Conservation (phyloP, 2,888 invertebrate genomes). For the Drosophila falleni region DNA sequence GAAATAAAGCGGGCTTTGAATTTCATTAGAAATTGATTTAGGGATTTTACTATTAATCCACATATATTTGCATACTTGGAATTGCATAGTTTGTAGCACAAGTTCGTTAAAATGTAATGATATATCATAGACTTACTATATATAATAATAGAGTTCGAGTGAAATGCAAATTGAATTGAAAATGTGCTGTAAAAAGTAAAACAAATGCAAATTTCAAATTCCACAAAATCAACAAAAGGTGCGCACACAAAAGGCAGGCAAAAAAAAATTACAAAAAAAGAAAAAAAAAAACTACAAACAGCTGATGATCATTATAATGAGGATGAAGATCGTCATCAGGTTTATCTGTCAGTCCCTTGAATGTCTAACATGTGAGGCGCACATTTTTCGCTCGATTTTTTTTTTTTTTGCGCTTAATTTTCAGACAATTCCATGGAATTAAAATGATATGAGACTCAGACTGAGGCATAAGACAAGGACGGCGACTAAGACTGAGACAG, state of each 20-base stretch:
- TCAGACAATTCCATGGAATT: conserved; percentile 77
- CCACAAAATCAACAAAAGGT: conserved; percentile 58
- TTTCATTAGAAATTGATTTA: conserved; percentile 6
- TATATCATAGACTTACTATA: conserved; percentile 8
- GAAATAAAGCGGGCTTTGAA: not conserved
- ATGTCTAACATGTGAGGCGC: conserved; percentile 72
- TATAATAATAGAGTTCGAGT: conserved; percentile 25
- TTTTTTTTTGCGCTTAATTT: conserved; percentile 61
- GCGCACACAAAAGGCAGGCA: conserved; percentile 28
- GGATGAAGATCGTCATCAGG: conserved; percentile 44
- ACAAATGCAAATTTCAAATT: conserved; percentile 42
- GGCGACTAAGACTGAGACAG: conserved; percentile 29
- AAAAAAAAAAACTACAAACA: conserved; percentile 33
- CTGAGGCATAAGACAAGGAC: conserved; percentile 18
- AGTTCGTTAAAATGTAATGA: conserved; percentile 67
- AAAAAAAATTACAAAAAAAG: no score
- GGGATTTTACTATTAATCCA: not conserved
- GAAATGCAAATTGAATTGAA: conserved; percentile 49
- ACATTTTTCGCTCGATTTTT: conserved; percentile 56
- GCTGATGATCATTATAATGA: conserved; percentile 60
- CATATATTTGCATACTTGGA: conserved; percentile 35
- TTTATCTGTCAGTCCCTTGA: conserved; percentile 54
- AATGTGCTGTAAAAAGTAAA: conserved; percentile 43
- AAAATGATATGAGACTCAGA: conserved; percentile 68
- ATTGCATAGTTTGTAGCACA: conserved; percentile 33